phyloP scores from a whole-genome alignment of 1,140 invertebrate species.

The Drosophila sturtevanti region DNA sequence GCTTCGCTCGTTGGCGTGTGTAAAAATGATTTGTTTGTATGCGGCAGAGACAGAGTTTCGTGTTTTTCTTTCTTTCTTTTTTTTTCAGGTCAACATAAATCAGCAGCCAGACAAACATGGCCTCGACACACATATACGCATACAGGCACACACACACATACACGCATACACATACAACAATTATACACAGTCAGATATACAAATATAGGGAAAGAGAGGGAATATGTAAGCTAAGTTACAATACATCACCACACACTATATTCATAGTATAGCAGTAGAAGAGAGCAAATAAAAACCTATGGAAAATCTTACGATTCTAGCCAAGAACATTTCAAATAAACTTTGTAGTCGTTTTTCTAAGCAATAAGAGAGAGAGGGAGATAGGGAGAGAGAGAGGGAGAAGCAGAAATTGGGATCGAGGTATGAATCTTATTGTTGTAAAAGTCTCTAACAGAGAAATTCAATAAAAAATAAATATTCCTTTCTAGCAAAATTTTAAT shows the following conservation, averaged over 20 bases:
- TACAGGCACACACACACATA: background rate
- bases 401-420: too few relatives aligned
- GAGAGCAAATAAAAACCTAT: background rate
- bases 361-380: background rate
- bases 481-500: too few relatives aligned
- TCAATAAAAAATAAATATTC: too few relatives aligned
- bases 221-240: too few relatives aligned
- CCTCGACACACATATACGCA: constrained; percentile 2
- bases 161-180: background rate
- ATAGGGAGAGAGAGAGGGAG: background rate
- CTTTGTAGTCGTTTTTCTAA: background rate
- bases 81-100: constrained; percentile 6
- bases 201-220: background rate
- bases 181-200: too few relatives aligned
- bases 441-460: too few relatives aligned
- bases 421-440: too few relatives aligned
- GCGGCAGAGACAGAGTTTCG: constrained; percentile 6
- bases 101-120: constrained; percentile 5
- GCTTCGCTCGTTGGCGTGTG: background rate
- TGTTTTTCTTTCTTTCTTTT: constrained; percentile 7
- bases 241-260: background rate
- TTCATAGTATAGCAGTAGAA: background rate
- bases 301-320: background rate
- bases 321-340: background rate
- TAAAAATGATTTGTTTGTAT: constrained; percentile 10